Evolutionary conservation across 2,888 invertebrate species (phyloP).

Genomic region (Hesperia comma): DNA sequence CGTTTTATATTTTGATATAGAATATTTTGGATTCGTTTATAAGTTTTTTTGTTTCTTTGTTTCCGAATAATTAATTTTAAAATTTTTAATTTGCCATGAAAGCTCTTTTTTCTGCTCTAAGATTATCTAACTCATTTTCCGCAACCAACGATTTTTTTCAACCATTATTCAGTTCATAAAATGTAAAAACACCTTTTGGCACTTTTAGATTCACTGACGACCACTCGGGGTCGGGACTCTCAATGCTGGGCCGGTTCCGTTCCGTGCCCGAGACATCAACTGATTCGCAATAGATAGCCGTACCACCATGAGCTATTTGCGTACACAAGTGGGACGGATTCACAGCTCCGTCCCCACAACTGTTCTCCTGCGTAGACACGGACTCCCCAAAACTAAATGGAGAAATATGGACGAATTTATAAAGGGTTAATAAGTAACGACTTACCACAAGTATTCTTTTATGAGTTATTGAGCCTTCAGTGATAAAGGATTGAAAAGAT

Average conservation of each 20-base stretch:
- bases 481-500: neutral
- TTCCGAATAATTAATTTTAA: too few species aligned
- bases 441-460: neutral
- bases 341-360: conserved; percentile 52
- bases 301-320: conserved; percentile 38
- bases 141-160: too few species aligned
- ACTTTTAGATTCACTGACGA: conserved; percentile 2
- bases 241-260: too few species aligned
- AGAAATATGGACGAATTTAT: neutral
- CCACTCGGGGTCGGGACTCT: conserved; percentile 6
- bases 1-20: too few species aligned
- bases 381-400: conserved; percentile 50
- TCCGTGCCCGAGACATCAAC: neutral
- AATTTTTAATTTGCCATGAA: too few species aligned
- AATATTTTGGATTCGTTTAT: too few species aligned
- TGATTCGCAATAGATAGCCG: conserved; percentile 29
- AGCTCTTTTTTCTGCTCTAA: too few species aligned
- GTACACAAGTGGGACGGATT: conserved; percentile 45
- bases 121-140: too few species aligned
- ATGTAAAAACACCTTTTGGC: too few species aligned
- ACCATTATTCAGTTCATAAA: too few species aligned
- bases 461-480: neutral
- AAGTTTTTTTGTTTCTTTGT: too few species aligned
- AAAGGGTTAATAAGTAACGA: neutral
- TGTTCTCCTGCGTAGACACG: conserved; percentile 59